A percentile compares a stretch with the other conserved stretches of the same genome.
Conservation (phyloP, 2,113 vertebrate genomes). For the Acanthisitta chloris region DNA sequence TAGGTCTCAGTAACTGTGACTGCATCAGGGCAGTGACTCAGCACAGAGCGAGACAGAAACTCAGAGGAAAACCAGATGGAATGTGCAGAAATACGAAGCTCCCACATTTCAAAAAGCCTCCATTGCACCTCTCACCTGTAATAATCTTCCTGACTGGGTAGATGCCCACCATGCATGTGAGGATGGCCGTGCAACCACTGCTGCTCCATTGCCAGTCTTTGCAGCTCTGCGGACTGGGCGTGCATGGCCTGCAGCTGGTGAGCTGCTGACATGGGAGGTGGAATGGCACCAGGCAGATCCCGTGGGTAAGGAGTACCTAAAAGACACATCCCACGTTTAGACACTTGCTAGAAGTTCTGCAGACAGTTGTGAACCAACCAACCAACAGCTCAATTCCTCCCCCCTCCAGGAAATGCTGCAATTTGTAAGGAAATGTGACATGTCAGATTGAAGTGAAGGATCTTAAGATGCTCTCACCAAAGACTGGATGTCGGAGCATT, state of each 20-base stretch:
- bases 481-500: conserved; percentile 97
- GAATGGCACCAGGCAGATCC: conserved; percentile 88
- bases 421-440: background rate
- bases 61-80: too few relatives aligned
- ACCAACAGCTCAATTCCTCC: background rate
- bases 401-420: background rate
- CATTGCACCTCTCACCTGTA: conserved; percentile 81
- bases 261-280: conserved; percentile 94
- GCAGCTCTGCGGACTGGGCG: conserved; percentile 95
- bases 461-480: conserved; percentile 77
- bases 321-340: background rate
- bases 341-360: background rate
- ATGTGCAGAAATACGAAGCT: background rate
- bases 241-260: conserved; percentile 99
- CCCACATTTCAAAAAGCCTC: background rate
- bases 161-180: conserved; percentile 94
- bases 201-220: conserved; percentile 97
- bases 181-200: conserved; percentile 97
- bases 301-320: conserved; percentile 91
- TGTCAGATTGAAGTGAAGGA: background rate
- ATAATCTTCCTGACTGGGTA: conserved; percentile 97
- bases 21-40: background rate
- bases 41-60: background rate
- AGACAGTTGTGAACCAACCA: background rate
- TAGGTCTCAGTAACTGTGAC: background rate